phyloP scores from a whole-genome alignment of 2,888 invertebrate species.

The Polymixis flavicincta region DNA sequence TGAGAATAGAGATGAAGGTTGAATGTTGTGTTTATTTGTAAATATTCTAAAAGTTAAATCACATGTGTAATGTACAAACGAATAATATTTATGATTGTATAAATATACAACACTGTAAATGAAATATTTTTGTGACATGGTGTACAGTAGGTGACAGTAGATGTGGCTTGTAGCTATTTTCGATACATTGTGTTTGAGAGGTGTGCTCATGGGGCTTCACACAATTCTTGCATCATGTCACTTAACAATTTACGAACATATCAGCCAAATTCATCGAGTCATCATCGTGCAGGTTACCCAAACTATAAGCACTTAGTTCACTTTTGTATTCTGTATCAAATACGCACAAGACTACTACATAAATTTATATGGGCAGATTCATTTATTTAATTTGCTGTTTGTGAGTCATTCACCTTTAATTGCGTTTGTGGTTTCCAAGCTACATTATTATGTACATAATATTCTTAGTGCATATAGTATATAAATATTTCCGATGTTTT shows the following conservation, averaged over 20 bases:
- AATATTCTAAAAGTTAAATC: slow-evolving; percentile 84
- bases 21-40: slow-evolving; percentile 86
- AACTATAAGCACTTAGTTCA: slow-evolving; percentile 65
- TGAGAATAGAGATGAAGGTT: slow-evolving; percentile 84
- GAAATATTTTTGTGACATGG: slow-evolving; percentile 89
- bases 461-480: slow-evolving; percentile 62
- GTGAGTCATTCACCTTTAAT: slow-evolving; percentile 79
- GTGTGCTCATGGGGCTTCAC: slow-evolving; percentile 81
- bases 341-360: slow-evolving; percentile 80
- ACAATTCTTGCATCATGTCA: slow-evolving; percentile 87
- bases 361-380: slow-evolving; percentile 67
- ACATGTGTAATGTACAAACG: slow-evolving; percentile 88
- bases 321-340: slow-evolving; percentile 70
- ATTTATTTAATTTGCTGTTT: slow-evolving; percentile 66
- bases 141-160: slow-evolving; percentile 81
- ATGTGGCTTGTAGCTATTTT: slow-evolving; percentile 81
- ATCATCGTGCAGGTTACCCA: slow-evolving; percentile 73
- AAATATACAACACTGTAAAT: slow-evolving; percentile 83
- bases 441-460: slow-evolving; percentile 67
- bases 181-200: slow-evolving; percentile 78
- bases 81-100: slow-evolving; percentile 87
- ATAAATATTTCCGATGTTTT: slow-evolving; percentile 64
- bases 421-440: slow-evolving; percentile 64
- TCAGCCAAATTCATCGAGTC: slow-evolving; percentile 79
- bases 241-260: slow-evolving; percentile 80